A percentile compares a stretch with the other conserved stretches of the same genome.
These are phyloP conservation scores for roundworm (Caenorhabditis elegans) DNA, from an alignment of 1,140 invertebrate genomes.

Conservation along the genomic window DNA sequence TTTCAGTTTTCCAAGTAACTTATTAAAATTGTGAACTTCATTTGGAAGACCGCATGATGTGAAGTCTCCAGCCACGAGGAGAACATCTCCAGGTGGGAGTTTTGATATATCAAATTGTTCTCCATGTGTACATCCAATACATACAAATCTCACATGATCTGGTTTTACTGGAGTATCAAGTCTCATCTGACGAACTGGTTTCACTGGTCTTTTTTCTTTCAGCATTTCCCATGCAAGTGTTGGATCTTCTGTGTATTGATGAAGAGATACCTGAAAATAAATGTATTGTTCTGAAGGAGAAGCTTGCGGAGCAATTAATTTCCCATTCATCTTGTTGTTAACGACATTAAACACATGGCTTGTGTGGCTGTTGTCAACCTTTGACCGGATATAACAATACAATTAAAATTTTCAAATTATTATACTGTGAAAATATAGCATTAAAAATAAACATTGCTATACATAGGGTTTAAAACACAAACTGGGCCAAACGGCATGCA, in stretches of 20 bases:
- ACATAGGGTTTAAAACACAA: too few species aligned
- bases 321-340: background rate
- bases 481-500: too few species aligned
- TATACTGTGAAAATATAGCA: too few species aligned
- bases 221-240: conserved; percentile 54
- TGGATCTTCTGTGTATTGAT: conserved; percentile 54
- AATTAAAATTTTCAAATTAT: too few species aligned
- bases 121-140: conserved; percentile 83
- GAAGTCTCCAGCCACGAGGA: conserved; percentile 84
- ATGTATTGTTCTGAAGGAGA: background rate
- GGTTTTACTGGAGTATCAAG: conserved; percentile 47
- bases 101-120: conserved; percentile 73
- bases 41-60: conserved; percentile 76
- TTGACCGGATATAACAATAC: too few species aligned
- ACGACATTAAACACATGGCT: too few species aligned
- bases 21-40: conserved; percentile 79
- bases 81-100: conserved; percentile 78
- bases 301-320: background rate
- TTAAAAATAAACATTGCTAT: too few species aligned
- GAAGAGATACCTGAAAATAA: conserved; percentile 43
- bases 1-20: conserved; percentile 78
- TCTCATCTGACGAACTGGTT: conserved; percentile 51
- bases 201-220: conserved; percentile 52
- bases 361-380: too few species aligned
- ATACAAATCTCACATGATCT: conserved; percentile 73